phyloP scores from a whole-genome alignment of 1,140 invertebrate species.

The Zaprionus africanus region DNA sequence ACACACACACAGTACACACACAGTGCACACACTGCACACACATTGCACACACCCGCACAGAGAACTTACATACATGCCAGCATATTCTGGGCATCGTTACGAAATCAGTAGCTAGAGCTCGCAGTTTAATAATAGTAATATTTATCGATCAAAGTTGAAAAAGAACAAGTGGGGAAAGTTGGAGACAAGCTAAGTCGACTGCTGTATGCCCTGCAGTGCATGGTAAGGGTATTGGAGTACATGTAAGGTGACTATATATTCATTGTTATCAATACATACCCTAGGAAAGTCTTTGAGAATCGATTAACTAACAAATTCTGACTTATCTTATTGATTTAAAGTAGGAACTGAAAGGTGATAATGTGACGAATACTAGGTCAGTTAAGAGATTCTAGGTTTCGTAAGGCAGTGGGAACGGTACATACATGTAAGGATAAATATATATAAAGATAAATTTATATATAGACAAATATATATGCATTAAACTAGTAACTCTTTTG shows the following conservation, averaged over 20 bases:
- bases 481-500: too few relatives aligned
- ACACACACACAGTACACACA: slow-evolving; percentile 14
- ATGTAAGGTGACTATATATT: too few relatives aligned
- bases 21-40: slow-evolving; percentile 2
- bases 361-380: neutral
- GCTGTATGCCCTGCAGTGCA: neutral
- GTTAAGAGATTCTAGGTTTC: neutral
- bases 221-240: too few relatives aligned
- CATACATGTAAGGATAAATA: too few relatives aligned
- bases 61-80: slow-evolving; percentile 35
- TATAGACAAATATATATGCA: too few relatives aligned
- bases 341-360: neutral
- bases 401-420: too few relatives aligned
- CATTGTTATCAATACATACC: neutral
- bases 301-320: neutral
- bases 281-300: neutral
- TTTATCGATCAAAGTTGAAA: slow-evolving; percentile 74
- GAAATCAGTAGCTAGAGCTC: slow-evolving; percentile 33
- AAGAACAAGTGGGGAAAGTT: slow-evolving; percentile 8
- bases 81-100: slow-evolving; percentile 70
- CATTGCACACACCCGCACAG: slow-evolving; percentile 29
- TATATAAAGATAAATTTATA: too few relatives aligned
- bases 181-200: neutral
- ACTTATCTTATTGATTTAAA: neutral
- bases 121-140: slow-evolving; percentile 70